Evolutionary conservation across 2,888 invertebrate species (phyloP).

Genomic region (Serrognathus titanus): DNA sequence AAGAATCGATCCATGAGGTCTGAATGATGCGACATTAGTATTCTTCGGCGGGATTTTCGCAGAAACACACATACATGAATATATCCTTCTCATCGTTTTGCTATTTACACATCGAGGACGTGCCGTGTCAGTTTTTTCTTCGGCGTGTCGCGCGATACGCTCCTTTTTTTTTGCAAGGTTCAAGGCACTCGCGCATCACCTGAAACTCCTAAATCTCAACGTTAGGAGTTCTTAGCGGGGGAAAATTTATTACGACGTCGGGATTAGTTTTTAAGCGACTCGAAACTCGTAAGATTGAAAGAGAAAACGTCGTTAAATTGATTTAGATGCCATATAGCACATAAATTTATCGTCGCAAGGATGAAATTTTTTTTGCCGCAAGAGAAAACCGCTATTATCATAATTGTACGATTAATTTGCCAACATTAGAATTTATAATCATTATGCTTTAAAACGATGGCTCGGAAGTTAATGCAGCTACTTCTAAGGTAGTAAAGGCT

Average conservation of each 20-base stretch:
- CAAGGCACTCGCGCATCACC: neutral
- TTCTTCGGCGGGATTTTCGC: neutral
- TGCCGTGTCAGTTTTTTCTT: conserved; percentile 1
- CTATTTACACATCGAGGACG: neutral
- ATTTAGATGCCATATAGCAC: neutral
- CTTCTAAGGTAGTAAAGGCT: neutral
- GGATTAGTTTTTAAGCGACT: neutral
- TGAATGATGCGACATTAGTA: conserved; percentile 1
- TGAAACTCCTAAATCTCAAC: neutral
- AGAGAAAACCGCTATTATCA: neutral
- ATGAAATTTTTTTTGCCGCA: neutral
- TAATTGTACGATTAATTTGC: neutral
- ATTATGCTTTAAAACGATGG: neutral
- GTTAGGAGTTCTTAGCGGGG: neutral
- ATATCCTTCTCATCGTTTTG: neutral
- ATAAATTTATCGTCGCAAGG: neutral
- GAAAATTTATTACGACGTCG: too few relatives aligned
- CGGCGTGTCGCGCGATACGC: neutral
- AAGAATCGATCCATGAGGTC: too few relatives aligned
- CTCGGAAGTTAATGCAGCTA: neutral
- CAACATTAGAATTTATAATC: neutral
- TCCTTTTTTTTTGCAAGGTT: neutral
- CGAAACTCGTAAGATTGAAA: neutral
- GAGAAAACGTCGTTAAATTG: conserved; percentile 2
- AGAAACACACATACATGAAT: neutral